Percentiles rank a stretch among this genome's conserved stretches.
These are phyloP conservation scores for Linepithema humile DNA, from an alignment of 1,140 invertebrate genomes.

Conservation along the genomic window DNA sequence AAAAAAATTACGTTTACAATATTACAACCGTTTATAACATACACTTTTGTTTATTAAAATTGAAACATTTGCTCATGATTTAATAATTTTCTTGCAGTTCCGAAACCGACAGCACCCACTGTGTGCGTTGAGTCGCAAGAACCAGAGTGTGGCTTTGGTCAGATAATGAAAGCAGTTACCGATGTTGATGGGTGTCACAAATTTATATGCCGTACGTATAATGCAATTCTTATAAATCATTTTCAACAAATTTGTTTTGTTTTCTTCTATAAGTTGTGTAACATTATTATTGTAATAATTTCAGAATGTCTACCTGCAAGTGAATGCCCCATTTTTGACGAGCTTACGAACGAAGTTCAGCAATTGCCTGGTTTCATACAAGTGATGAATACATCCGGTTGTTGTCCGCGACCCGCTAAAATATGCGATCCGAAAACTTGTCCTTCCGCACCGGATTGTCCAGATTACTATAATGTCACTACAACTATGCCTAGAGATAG, in stretches of 20 bases:
- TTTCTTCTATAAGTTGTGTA: background rate
- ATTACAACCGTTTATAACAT: background rate
- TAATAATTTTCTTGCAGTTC: slow-evolving; percentile 77
- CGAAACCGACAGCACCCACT: slow-evolving; percentile 78
- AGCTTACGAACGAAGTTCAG: slow-evolving; percentile 79
- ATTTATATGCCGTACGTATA: slow-evolving; percentile 88
- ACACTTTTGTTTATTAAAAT: background rate
- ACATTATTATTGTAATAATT: slow-evolving; percentile 35
- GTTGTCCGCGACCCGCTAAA: slow-evolving; percentile 87
- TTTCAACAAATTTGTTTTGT: background rate
- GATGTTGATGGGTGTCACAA: slow-evolving; percentile 87
- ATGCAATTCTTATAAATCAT: background rate
- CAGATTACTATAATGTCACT: slow-evolving; percentile 85
- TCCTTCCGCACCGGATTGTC: slow-evolving; percentile 86
- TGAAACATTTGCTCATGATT: background rate
- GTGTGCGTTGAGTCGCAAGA: slow-evolving; percentile 87
- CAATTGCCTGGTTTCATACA: slow-evolving; percentile 86
- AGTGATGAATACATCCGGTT: slow-evolving; percentile 86
- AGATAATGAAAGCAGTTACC: slow-evolving; percentile 87
- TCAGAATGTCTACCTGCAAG: slow-evolving; percentile 89
- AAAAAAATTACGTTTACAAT: background rate
- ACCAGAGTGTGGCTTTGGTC: slow-evolving; percentile 89
- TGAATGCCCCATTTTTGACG: slow-evolving; percentile 86
- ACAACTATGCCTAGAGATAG: slow-evolving; percentile 80
- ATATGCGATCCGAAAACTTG: slow-evolving; percentile 87